Percentiles rank a stretch among this genome's conserved stretches.
Conservation (phyloP, 2,797 vertebrate species). For the Pitangus sulphuratus region DNA sequence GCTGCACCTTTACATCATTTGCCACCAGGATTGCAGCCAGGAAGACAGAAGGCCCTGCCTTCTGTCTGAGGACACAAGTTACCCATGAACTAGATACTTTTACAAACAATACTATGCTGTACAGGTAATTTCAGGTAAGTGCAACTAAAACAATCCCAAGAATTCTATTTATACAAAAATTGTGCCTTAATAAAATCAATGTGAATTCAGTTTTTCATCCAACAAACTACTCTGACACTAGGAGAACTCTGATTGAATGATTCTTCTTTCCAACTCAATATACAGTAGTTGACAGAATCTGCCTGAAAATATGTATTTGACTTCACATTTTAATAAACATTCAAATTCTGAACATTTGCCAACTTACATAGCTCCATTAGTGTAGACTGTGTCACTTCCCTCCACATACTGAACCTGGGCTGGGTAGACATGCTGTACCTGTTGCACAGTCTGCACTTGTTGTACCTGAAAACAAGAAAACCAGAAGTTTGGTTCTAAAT, state of each 20-base stretch:
- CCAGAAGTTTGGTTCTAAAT: not conserved
- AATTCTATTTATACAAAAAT: not conserved
- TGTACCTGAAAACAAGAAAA: constrained; percentile 77
- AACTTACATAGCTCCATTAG: constrained; percentile 86
- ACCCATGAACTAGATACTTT: not conserved
- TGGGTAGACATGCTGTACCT: constrained; percentile 84
- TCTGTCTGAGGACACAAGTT: not conserved
- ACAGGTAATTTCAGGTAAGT: not conserved
- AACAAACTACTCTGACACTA: not conserved
- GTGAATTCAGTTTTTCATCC: not conserved
- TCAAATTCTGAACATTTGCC: not conserved
- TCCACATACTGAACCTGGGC: constrained; percentile 86
- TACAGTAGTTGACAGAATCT: not conserved
- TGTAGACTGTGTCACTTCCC: constrained; percentile 83
- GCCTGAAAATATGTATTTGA: not conserved
- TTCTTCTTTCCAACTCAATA: not conserved
- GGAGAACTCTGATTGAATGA: not conserved
- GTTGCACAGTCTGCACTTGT: constrained; percentile 83
- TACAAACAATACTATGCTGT: not conserved
- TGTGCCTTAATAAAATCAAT: not conserved
- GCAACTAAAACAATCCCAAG: not conserved
- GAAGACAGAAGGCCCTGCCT: not conserved
- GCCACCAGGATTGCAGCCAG: not conserved
- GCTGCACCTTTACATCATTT: not conserved
- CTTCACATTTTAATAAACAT: not conserved